Evolutionary conservation across 2,888 invertebrate species (phyloP), one percentile per base, ranked within the genome.

Genomic region (Ernsta delagoae): DNA sequence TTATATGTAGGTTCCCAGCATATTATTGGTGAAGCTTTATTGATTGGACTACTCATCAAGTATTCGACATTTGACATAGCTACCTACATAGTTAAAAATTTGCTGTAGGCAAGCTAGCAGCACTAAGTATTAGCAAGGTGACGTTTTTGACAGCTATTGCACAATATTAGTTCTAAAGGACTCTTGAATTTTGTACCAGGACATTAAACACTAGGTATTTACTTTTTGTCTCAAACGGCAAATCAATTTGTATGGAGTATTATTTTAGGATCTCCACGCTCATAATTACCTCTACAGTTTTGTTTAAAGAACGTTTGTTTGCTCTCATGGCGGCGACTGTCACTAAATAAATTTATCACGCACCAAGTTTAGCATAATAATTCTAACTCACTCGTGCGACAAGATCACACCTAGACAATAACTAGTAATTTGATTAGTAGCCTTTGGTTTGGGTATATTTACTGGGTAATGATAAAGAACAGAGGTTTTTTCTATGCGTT

Each of bases 341-440:
- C 86, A 87, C 85, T 85, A 84, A 88, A 87, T 85, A 84, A 85
- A 90, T 88, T 88, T 87, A 87, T 87, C 85, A 85, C 86, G 83
- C 79, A 73, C 79, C 84, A 78, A 83, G 83, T 80, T 80, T 80
- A 82, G 89, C 86, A 89, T 87, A 81, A 83, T 84, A 87, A 88
- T 83, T 83, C 71, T 72, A 77, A 81, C 76, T 74, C 78, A 84
- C 84, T 82, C 86, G 87, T 85, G 87, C 83, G 82, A 79, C 82
- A 75, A 78, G 79, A 82, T 86, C 81, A 78, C 86, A 86, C 85
- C 83, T 83, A 85, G 81, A 86, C 87, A 87, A 83, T 86, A 85
- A 85, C 80, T 78, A 80, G 78, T 83, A 79, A 83, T 86, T 86
- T 85, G 76, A 87, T 88, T 84, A 86, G 79, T 78, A 77, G 73